Evolutionary conservation across 2,888 invertebrate species (phyloP), one percentile per base, ranked within the genome.

Genomic region (Anodontia alba): DNA sequence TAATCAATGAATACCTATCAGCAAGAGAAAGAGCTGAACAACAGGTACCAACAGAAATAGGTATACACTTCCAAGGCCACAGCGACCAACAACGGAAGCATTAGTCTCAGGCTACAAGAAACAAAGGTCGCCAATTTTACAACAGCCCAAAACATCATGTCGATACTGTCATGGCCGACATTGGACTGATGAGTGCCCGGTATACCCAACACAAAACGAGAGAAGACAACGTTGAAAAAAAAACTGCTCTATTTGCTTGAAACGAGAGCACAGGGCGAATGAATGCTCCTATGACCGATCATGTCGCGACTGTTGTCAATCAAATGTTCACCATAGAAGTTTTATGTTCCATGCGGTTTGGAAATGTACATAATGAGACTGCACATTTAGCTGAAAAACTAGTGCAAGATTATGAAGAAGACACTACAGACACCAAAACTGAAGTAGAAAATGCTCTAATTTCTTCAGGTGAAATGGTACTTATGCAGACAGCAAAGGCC

Each of bases 361-460:
- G 46, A n/a, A 36, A 7, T n/a, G 23, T 23, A 8, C 20, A 72
- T 10, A 38, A 69, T 20, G 69, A 69, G 46, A 42, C n/a, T 5
- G 69, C 29, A 8, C 26, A 43, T 43, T 42, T 69, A 23, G 42
- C 17, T 43, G 12, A 69, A 2, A 42, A 69, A 10, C 12, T n/a
- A n/a, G n/a, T 72, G 20, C 8, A 5, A 15, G 20, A 72, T 1
- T n/a, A n/a, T n/a, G n/a, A n/a, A n/a, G n/a, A 33, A 31, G 54
- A 43, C 2, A 29, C 17, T 20, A 3, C 2, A 29, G 70, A 62
- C 3, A 15, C 15, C 5, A 70, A 2, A n/a, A n/a, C n/a, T n/a
- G 62, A 20, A 46, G 67, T n/a, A 31, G 77, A 78, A 78, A 78
- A 51, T 69, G 78, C 49, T 46, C 72, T 78, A 67, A 38, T 78